Evolutionary conservation across 2,797 vertebrate species (phyloP).

Genomic region (Varecia variegata): DNA sequence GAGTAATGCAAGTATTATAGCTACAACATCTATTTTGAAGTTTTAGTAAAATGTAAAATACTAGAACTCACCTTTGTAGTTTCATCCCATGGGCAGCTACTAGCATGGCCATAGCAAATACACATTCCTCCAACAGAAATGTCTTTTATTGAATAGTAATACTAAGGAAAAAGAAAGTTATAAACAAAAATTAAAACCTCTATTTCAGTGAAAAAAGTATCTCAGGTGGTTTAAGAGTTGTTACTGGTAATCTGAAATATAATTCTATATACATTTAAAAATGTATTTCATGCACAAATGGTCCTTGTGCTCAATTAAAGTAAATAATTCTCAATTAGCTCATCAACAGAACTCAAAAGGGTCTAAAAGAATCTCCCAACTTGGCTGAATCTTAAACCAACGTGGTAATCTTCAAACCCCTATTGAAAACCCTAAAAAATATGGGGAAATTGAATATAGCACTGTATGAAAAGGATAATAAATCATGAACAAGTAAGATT

Average conservation of each 20-base stretch:
- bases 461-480: background rate
- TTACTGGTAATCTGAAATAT: background rate
- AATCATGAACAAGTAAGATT: background rate
- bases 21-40: background rate
- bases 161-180: conserved; percentile 83
- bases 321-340: background rate
- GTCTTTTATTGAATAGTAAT: conserved; percentile 97
- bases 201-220: background rate
- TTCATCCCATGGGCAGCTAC: conserved; percentile 94
- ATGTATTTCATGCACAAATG: background rate
- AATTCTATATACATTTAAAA: background rate
- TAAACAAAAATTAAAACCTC: background rate
- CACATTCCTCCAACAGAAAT: conserved; percentile 97
- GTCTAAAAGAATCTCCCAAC: background rate
- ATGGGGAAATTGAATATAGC: background rate
- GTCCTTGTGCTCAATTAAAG: background rate
- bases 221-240: background rate
- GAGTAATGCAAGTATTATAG: background rate
- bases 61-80: conserved; percentile 88
- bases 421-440: background rate
- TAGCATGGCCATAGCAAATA: conserved; percentile 95
- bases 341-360: background rate
- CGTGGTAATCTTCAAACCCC: background rate
- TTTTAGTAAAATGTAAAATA: background rate
- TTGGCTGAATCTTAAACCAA: background rate